phyloP scores from a whole-genome alignment of 2,797 vertebrate genomes.

The Gymnoscopelus braueri region DNA sequence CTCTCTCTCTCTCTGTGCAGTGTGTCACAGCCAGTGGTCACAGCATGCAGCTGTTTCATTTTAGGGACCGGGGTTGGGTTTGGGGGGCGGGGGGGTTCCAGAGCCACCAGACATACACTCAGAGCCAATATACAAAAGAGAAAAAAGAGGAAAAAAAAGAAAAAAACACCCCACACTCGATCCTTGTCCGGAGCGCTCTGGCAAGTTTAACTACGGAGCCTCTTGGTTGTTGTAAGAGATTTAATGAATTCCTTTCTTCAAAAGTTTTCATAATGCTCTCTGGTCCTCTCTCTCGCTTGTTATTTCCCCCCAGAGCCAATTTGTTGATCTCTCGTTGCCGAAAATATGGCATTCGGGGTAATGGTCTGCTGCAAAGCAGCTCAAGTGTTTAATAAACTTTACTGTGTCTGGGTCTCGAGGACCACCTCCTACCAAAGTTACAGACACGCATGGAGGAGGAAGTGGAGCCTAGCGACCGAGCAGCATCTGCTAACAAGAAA shows the following conservation, averaged over 20 bases:
- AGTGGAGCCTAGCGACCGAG: slow-evolving; percentile 44
- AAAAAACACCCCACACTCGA: slow-evolving; percentile 57
- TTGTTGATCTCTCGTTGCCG: slow-evolving; percentile 74
- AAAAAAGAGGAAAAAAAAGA: no score
- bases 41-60: slow-evolving; percentile 85
- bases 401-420: slow-evolving; percentile 69
- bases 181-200: slow-evolving; percentile 75
- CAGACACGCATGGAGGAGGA: slow-evolving; percentile 37
- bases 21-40: slow-evolving; percentile 46
- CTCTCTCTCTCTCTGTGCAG: not conserved
- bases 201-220: slow-evolving; percentile 84
- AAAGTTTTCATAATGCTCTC: slow-evolving; percentile 72
- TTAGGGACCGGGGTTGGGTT: slow-evolving; percentile 69
- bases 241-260: slow-evolving; percentile 77
- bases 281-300: slow-evolving; percentile 69
- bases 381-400: slow-evolving; percentile 81
- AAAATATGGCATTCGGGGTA: slow-evolving; percentile 69
- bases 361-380: slow-evolving; percentile 75
- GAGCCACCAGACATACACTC: slow-evolving; percentile 77
- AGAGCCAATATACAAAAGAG: slow-evolving; percentile 76
- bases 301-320: slow-evolving; percentile 68
- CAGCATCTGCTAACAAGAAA: slow-evolving; percentile 56
- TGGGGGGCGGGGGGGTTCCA: slow-evolving; percentile 72
- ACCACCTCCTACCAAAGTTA: slow-evolving; percentile 70
- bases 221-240: slow-evolving; percentile 77